Percentiles rank a stretch among this genome's conserved stretches.
phyloP scores from a whole-genome alignment of 2,888 invertebrate species.

The Oxyteleia sp. region DNA sequence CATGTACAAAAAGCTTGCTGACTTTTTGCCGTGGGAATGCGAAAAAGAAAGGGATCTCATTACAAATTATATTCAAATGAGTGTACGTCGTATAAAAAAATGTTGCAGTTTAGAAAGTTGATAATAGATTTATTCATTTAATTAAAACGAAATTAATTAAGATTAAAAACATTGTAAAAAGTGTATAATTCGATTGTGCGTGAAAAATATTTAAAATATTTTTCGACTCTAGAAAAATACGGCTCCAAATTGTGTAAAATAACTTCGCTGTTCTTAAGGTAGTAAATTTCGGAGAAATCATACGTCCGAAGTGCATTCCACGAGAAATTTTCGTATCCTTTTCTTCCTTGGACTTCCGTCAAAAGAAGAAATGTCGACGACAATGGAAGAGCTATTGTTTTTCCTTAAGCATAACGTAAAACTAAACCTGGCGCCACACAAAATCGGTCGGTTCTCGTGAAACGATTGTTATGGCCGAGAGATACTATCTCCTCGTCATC shows the following conservation, averaged over 20 bases:
- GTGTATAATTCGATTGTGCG: too few relatives aligned
- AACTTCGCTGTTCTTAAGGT: background rate
- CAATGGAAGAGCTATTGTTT: conserved; percentile 66
- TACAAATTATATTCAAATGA: conserved; percentile 60
- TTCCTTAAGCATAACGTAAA: conserved; percentile 73
- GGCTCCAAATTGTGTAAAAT: too few relatives aligned
- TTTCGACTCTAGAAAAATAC: too few relatives aligned
- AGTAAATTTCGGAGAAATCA: conserved; percentile 13
- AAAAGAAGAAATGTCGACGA: conserved; percentile 42
- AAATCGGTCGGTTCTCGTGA: conserved; percentile 82
- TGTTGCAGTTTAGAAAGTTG: conserved; percentile 20
- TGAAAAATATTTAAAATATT: too few relatives aligned
- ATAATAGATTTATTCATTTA: conserved; percentile 37
- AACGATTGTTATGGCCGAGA: conserved; percentile 84
- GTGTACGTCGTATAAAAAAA: conserved; percentile 17
- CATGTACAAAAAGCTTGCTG: conserved; percentile 51
- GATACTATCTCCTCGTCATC: conserved; percentile 78
- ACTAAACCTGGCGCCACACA: conserved; percentile 84
- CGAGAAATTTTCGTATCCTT: conserved; percentile 12
- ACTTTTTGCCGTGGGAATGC: conserved; percentile 57
- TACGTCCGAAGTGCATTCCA: conserved; percentile 25
- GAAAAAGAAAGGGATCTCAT: conserved; percentile 39
- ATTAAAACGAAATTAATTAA: conserved; percentile 10
- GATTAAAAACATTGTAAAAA: too few relatives aligned
- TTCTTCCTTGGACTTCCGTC: conserved; percentile 49